A percentile compares a stretch with the other conserved stretches of the same genome.
Conservation (phyloP, 37 sponge, comb jelly and placozoan species). For the Ianthella basta region DNA sequence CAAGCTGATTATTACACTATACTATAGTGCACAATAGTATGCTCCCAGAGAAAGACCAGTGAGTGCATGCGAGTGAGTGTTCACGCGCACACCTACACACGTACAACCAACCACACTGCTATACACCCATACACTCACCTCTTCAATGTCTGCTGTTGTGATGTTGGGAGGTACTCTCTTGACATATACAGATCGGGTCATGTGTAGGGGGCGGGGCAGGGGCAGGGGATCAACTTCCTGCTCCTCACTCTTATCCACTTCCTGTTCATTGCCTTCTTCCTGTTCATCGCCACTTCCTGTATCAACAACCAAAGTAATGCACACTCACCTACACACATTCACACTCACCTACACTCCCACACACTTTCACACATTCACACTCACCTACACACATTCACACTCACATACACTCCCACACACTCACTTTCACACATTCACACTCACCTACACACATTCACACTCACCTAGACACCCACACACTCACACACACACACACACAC, state of each 20-base stretch:
- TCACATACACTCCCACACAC: too few relatives aligned
- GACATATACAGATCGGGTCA: conserved; percentile 83
- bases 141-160: conserved; percentile 70
- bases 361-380: background rate
- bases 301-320: background rate
- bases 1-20: too few relatives aligned
- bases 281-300: background rate
- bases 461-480: background rate
- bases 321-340: conserved; percentile 2
- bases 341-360: conserved; percentile 11
- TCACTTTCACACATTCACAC: background rate
- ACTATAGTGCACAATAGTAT: too few relatives aligned
- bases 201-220: conserved; percentile 69
- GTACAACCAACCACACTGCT: too few relatives aligned
- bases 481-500: background rate
- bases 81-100: too few relatives aligned
- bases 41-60: too few relatives aligned
- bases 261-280: conserved; percentile 21
- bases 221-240: background rate
- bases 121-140: conserved; percentile 35
- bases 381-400: background rate
- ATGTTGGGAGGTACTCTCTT: conserved; percentile 78
- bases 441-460: background rate
- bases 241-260: conserved; percentile 4
- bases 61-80: too few relatives aligned